Conservation (phyloP, 2,888 invertebrate genomes). For the Pycnomerus fuliginosus region DNA sequence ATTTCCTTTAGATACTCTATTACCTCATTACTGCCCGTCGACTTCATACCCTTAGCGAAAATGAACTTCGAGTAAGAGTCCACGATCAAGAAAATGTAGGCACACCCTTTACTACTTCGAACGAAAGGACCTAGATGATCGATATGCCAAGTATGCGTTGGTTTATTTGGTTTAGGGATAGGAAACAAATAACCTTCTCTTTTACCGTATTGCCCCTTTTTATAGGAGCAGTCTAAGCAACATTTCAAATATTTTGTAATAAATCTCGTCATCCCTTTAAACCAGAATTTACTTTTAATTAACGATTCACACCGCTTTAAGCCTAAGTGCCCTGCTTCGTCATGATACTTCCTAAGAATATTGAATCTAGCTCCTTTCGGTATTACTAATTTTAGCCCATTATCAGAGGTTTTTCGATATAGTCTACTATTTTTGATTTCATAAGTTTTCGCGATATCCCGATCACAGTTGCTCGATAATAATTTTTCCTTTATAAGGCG, state of each 20-base stretch:
- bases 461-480: not conserved
- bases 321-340: not conserved
- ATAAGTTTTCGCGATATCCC: slow-evolving; percentile 11
- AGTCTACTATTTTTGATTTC: slow-evolving; percentile 16
- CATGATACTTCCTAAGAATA: not conserved
- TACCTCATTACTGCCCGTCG: slow-evolving; percentile 13
- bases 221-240: slow-evolving; percentile 38
- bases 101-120: slow-evolving; percentile 9
- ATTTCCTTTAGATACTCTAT: slow-evolving; percentile 16
- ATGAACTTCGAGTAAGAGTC: slow-evolving; percentile 21
- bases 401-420: slow-evolving; percentile 19
- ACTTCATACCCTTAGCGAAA: slow-evolving; percentile 14
- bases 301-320: not conserved
- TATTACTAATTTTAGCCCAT: not conserved
- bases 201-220: slow-evolving; percentile 26
- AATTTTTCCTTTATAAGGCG: not conserved
- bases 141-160: slow-evolving; percentile 25
- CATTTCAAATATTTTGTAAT: slow-evolving; percentile 36
- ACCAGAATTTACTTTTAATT: slow-evolving; percentile 16
- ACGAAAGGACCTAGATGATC: slow-evolving; percentile 23
- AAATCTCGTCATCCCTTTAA: slow-evolving; percentile 30
- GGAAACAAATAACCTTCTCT: slow-evolving; percentile 35
- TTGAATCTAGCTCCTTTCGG: not conserved
- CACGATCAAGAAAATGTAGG: slow-evolving; percentile 19
- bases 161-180: slow-evolving; percentile 26